A percentile compares a stretch with the other conserved stretches of the same genome.
Evolutionary conservation across 2,888 invertebrate species (phyloP).

Genomic region (Neocrepidodera transversa): DNA sequence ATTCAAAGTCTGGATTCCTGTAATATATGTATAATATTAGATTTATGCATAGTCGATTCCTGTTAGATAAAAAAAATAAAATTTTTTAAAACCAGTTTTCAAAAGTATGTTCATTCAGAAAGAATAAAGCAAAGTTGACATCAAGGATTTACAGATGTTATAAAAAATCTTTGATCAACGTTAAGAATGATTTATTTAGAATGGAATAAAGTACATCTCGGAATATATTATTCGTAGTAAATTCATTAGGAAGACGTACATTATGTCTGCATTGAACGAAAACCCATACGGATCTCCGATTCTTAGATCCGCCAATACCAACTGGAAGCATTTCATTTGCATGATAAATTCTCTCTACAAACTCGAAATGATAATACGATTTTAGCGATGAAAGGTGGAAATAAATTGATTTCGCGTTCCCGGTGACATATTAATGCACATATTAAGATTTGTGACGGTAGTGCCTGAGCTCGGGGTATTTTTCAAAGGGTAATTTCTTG

Average conservation of each 20-base stretch:
- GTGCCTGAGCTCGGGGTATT: constrained; percentile 44
- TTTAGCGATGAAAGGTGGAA: constrained; percentile 59
- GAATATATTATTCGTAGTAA: constrained; percentile 40
- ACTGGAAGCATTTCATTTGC: constrained; percentile 59
- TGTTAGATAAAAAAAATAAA: too few relatives aligned
- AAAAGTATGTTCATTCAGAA: too few relatives aligned
- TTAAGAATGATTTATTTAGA: too few relatives aligned
- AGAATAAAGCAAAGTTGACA: too few relatives aligned
- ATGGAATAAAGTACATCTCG: too few relatives aligned
- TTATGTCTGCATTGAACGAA: constrained; percentile 42
- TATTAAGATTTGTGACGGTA: constrained; percentile 58
- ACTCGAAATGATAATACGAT: constrained; percentile 59
- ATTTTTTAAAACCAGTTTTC: too few relatives aligned
- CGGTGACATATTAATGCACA: constrained; percentile 62
- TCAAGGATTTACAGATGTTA: too few relatives aligned
- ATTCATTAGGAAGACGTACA: constrained; percentile 47
- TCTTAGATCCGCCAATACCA: constrained; percentile 46
- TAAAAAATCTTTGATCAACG: too few relatives aligned
- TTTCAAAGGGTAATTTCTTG: constrained; percentile 42
- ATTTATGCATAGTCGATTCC: too few relatives aligned
- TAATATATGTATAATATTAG: too few relatives aligned
- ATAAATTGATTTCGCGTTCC: constrained; percentile 61
- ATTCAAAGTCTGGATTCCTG: too few relatives aligned
- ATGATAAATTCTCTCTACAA: constrained; percentile 58
- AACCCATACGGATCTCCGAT: constrained; percentile 35